These are phyloP conservation scores for Orthonyx spaldingii DNA, from an alignment of 2,113 vertebrate species.

Conservation along the genomic window DNA sequence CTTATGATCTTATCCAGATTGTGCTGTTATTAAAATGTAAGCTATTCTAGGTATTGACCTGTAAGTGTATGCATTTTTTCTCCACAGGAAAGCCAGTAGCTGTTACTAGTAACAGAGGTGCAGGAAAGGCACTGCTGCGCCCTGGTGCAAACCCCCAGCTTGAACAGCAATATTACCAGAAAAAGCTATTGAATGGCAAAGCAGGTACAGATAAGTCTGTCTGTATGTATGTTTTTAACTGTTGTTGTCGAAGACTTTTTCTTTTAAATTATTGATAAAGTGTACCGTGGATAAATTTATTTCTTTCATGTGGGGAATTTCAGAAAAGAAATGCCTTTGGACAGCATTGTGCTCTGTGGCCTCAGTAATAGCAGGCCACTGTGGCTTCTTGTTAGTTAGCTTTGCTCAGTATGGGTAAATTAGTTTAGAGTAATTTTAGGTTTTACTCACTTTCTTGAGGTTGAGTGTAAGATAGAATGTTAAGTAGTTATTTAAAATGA, in stretches of 20 bases:
- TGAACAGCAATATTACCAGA: slow-evolving; percentile 91
- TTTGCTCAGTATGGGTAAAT: neutral
- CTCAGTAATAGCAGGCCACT: neutral
- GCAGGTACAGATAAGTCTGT: slow-evolving; percentile 74
- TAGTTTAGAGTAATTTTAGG: neutral
- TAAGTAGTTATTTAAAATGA: neutral
- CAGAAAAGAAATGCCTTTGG: neutral
- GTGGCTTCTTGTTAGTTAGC: neutral
- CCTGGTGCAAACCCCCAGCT: slow-evolving; percentile 85
- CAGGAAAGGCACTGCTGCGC: slow-evolving; percentile 76
- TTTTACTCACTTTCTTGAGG: neutral
- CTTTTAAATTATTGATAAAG: neutral
- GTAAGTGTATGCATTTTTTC: slow-evolving; percentile 5
- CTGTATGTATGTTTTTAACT: neutral
- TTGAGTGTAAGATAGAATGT: neutral
- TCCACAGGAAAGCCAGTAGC: slow-evolving; percentile 89
- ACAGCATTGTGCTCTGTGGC: neutral
- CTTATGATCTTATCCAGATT: neutral
- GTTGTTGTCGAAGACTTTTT: neutral
- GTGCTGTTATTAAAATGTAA: neutral
- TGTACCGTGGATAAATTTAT: neutral
- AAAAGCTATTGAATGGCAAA: slow-evolving; percentile 77
- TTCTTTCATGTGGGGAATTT: neutral
- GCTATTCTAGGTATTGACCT: neutral
- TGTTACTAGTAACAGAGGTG: slow-evolving; percentile 94